A percentile compares a stretch with the other conserved stretches of the same genome.
phyloP scores from a whole-genome alignment of 2,797 vertebrate species.

The Anabas testudineus region DNA sequence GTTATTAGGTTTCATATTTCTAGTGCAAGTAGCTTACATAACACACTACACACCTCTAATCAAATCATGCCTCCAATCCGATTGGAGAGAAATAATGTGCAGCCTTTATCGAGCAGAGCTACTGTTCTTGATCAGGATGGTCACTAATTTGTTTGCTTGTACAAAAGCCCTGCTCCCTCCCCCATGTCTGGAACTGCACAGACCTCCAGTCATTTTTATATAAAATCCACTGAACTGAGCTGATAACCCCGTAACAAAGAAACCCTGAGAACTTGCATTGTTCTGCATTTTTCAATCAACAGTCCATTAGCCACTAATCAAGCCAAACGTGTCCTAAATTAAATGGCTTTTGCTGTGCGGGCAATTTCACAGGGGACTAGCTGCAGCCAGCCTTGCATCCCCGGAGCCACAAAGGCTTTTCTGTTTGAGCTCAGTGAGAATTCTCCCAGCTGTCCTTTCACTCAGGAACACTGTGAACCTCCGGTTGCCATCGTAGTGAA shows the following conservation, averaged over 20 bases:
- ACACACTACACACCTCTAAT: constrained; percentile 14
- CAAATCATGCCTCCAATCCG: constrained; percentile 16
- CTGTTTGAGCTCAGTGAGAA: constrained; percentile 89
- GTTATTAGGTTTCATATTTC: constrained; percentile 9
- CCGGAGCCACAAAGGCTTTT: constrained; percentile 86
- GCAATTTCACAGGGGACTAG: constrained; percentile 82
- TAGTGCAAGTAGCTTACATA: constrained; percentile 31
- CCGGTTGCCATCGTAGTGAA: constrained; percentile 89
- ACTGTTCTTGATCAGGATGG: constrained; percentile 58
- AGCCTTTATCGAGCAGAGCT: constrained; percentile 50
- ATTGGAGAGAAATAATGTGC: constrained; percentile 36
- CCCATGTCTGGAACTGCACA: constrained; percentile 31
- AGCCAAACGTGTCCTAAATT: constrained; percentile 77
- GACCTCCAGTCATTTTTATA: constrained; percentile 20
- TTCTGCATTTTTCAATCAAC: constrained; percentile 74
- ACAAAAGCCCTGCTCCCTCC: constrained; percentile 31
- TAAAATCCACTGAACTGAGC: constrained; percentile 31
- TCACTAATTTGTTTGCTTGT: constrained; percentile 63
- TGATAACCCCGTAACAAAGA: constrained; percentile 39
- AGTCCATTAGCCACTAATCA: constrained; percentile 79
- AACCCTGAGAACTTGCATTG: constrained; percentile 48
- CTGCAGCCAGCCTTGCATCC: constrained; percentile 83
- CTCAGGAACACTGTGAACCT: constrained; percentile 89
- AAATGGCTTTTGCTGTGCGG: constrained; percentile 82
- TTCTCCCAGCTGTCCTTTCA: constrained; percentile 89